Base-by-base conservation (phyloP, 2,797 vertebrate species). In the Carapus acus region DNA sequence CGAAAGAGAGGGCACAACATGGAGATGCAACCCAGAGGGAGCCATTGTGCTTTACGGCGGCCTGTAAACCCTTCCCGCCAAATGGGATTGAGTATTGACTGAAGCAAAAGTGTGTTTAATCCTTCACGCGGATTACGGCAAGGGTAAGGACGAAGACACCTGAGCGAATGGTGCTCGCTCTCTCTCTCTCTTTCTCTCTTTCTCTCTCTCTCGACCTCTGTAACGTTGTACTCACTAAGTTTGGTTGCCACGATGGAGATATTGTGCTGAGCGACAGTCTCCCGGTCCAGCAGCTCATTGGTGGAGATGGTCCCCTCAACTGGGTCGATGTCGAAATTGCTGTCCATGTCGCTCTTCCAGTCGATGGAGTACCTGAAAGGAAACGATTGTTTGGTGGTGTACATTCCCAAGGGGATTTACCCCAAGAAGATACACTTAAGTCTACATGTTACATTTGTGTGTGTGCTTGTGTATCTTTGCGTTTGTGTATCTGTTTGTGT, bases 201-300 rank as follows among this genome's bases (percentile, higher is more conserved):
- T 5, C 24, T 9, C 24, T 5, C 67, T 65, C 59, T 24, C 8
- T 50, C 37, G n/a, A n/a, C n/a, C n/a, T n/a, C n/a, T n/a, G n/a
- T n/a, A n/a, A n/a, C 58, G 70, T 72, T 78, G 86, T 91, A 96
- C 96, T 96, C 87, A 99, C 96, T 98, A 79, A 96, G 88, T 92
- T 99, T 98, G 84, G 93, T 96, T 22, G 95, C 93, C 81, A 95
- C 89, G 61, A 97, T 84, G 71, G 94, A 93, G 87, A 99, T 91
- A 77, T 96, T 97, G 82, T 96, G 94, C 73, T 94, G 94, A 7
- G 92, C 85, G 15, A 90, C 89, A 79, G 65, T 94, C 76, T 99
- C 95, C 69, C 94, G 87, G 89, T 99, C 94, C 41, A 99, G 85
- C 48, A 92, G 86, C 70, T 95, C 91, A 41, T 94, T 94, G 47